These are phyloP conservation scores for Furnarius figulus DNA, from an alignment of 2,113 vertebrate species.

Conservation along the genomic window DNA sequence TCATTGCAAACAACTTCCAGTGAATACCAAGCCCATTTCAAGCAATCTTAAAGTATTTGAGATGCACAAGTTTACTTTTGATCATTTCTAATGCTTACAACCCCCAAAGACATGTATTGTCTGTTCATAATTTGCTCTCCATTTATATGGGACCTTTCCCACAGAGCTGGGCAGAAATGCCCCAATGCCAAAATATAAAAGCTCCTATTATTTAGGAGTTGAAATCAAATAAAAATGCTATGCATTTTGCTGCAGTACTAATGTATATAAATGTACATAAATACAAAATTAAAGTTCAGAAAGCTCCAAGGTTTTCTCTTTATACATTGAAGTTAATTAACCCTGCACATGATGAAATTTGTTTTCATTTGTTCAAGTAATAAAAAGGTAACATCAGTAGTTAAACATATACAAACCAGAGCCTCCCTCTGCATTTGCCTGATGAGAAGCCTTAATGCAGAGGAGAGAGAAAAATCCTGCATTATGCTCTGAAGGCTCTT, in stretches of 20 bases:
- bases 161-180: neutral
- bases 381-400: neutral
- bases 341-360: neutral
- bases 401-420: neutral
- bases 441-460: neutral
- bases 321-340: neutral
- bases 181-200: neutral
- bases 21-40: neutral
- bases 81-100: neutral
- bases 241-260: neutral
- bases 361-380: neutral
- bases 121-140: neutral
- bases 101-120: accelerated
- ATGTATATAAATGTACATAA: neutral
- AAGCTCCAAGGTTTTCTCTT: neutral
- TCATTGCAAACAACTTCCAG: neutral
- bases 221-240: neutral
- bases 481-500: neutral
- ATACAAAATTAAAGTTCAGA: neutral
- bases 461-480: neutral
- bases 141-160: neutral
- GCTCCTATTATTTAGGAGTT: neutral
- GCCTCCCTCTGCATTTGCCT: neutral
- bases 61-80: neutral
- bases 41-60: neutral